Evolutionary conservation across 1,140 invertebrate species (phyloP).

Genomic region (Maniola jurtina): DNA sequence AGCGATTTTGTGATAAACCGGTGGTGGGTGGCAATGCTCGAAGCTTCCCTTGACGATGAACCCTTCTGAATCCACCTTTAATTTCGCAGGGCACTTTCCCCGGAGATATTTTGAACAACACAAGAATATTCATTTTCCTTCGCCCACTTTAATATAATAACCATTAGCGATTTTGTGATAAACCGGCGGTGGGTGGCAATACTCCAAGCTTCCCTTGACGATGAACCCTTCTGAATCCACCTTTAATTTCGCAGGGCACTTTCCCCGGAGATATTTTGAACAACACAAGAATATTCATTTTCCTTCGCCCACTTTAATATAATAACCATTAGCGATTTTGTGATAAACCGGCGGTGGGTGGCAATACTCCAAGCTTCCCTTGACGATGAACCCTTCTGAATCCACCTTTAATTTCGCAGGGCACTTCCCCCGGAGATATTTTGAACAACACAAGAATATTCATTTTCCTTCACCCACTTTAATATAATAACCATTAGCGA

Average conservation of each 20-base stretch:
- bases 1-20: constrained; percentile 14
- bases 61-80: constrained; percentile 7
- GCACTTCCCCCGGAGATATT: not conserved
- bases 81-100: constrained; percentile 20
- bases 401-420: not conserved
- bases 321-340: not conserved
- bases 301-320: not conserved
- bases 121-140: too few species aligned
- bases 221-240: too few species aligned
- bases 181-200: too few species aligned
- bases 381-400: not conserved
- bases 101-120: not conserved
- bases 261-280: too few species aligned
- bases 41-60: constrained; percentile 9
- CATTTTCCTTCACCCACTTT: not conserved
- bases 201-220: too few species aligned
- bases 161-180: too few species aligned
- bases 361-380: not conserved
- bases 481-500: too few species aligned
- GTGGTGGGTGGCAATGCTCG: constrained; percentile 26
- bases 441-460: not conserved
- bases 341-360: not conserved
- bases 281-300: too few species aligned
- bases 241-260: too few species aligned
- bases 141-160: too few species aligned